Evolutionary conservation across 1,140 invertebrate genomes (phyloP).

Genomic region (Drosophila baimaii): DNA sequence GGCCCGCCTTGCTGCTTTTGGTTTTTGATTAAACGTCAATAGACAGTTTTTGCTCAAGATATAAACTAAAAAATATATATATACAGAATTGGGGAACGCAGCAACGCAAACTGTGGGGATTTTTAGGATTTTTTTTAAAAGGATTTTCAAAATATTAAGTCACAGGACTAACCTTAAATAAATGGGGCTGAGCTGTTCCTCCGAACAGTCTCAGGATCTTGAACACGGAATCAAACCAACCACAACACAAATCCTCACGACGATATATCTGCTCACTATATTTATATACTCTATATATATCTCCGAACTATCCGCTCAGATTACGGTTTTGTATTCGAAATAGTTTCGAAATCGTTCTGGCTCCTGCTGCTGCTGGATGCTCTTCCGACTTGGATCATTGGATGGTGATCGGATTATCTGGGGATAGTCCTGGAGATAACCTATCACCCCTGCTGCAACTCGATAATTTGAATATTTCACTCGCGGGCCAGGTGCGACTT

Average conservation of each 20-base stretch:
- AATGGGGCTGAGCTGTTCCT: conserved; percentile 1
- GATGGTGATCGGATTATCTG: neutral
- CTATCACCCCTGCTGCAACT: conserved; percentile 27
- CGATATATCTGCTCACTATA: too few relatives aligned
- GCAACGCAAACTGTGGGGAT: conserved; percentile 13
- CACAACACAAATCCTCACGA: conserved; percentile 1
- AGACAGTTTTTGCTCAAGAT: conserved; percentile 11
- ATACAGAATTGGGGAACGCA: conserved; percentile 12
- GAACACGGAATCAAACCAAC: conserved; percentile 36
- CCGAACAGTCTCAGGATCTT: conserved; percentile 39
- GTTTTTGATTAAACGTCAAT: conserved; percentile 16
- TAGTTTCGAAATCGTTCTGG: neutral
- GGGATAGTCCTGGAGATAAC: neutral
- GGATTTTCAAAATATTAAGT: too few relatives aligned
- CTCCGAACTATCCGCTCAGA: neutral
- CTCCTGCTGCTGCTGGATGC: neutral
- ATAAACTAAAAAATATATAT: conserved; percentile 27
- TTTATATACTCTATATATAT: neutral
- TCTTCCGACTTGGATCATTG: neutral
- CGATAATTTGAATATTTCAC: conserved; percentile 66
- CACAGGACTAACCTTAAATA: neutral
- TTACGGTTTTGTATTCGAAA: neutral
- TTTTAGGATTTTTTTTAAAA: neutral
- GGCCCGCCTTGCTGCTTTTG: too few relatives aligned
- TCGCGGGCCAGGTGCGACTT: conserved; percentile 33